phyloP scores from a whole-genome alignment of 2,113 vertebrate genomes.

The Aix galericulata region DNA sequence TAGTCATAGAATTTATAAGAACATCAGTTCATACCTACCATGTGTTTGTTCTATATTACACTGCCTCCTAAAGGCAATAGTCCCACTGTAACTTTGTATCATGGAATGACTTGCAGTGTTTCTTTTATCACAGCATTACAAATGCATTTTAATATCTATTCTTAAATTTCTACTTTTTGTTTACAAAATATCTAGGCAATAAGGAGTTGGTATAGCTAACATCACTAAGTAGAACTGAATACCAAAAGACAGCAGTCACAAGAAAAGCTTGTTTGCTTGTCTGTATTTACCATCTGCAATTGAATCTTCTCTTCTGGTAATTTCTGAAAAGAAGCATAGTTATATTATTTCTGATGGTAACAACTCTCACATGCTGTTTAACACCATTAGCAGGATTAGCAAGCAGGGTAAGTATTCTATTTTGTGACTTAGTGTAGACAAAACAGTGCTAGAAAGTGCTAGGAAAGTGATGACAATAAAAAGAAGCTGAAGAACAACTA shows the following conservation, averaged over 20 bases:
- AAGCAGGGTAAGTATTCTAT: neutral
- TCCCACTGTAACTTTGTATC: neutral
- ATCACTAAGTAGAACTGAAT: neutral
- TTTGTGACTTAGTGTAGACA: neutral
- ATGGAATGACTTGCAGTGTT: neutral
- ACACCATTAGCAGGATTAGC: neutral
- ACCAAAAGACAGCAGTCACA: neutral
- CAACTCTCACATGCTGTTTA: neutral
- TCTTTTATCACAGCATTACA: neutral
- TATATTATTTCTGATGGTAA: neutral
- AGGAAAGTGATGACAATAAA: neutral
- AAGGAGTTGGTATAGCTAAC: neutral
- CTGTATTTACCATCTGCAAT: constrained; percentile 37
- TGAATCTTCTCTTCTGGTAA: constrained; percentile 13
- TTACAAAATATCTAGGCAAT: neutral
- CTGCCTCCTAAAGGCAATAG: neutral
- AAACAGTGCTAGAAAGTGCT: neutral
- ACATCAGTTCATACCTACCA: neutral
- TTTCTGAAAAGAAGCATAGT: constrained; percentile 34
- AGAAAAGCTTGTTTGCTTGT: neutral
- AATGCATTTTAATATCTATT: neutral
- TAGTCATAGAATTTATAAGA: neutral
- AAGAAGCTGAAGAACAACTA: neutral
- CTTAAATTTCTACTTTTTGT: neutral
- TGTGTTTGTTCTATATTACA: neutral